A percentile compares a stretch with the other conserved stretches of the same genome.
Evolutionary conservation across 2,888 invertebrate species (phyloP).

Genomic region (Lasioglossum leucozonium): DNA sequence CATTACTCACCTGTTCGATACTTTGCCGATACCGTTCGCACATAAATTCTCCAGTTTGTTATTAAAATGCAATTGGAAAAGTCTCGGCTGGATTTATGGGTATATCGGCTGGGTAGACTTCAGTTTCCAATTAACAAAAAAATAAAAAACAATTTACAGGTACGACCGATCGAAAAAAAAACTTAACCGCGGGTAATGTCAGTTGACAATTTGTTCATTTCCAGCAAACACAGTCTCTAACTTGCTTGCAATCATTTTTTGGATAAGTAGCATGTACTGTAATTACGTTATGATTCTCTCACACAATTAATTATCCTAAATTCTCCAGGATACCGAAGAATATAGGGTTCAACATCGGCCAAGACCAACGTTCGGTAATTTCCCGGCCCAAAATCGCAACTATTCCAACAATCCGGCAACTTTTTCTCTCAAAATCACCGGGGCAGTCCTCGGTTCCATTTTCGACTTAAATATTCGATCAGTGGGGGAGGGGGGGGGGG

Average conservation of each 20-base stretch:
- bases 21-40: background rate
- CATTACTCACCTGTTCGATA: background rate
- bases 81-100: background rate
- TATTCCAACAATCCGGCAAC: background rate
- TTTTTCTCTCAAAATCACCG: background rate
- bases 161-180: background rate
- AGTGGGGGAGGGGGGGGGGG: background rate
- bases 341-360: background rate
- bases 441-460: background rate
- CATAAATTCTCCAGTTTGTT: background rate
- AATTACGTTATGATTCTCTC: too few relatives aligned
- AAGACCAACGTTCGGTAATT: background rate
- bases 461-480: background rate
- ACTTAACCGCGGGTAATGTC: background rate
- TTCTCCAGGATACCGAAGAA: background rate
- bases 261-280: too few relatives aligned
- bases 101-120: background rate
- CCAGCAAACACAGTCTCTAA: background rate
- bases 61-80: conserved; percentile 12
- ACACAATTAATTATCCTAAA: background rate
- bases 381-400: background rate
- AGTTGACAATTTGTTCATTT: background rate
- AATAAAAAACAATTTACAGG: background rate
- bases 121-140: background rate
- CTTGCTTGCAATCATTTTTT: too few relatives aligned